A percentile compares a stretch with the other conserved stretches of the same genome.
Evolutionary conservation across 1,140 invertebrate genomes (phyloP).

Genomic region (Formica selysi): DNA sequence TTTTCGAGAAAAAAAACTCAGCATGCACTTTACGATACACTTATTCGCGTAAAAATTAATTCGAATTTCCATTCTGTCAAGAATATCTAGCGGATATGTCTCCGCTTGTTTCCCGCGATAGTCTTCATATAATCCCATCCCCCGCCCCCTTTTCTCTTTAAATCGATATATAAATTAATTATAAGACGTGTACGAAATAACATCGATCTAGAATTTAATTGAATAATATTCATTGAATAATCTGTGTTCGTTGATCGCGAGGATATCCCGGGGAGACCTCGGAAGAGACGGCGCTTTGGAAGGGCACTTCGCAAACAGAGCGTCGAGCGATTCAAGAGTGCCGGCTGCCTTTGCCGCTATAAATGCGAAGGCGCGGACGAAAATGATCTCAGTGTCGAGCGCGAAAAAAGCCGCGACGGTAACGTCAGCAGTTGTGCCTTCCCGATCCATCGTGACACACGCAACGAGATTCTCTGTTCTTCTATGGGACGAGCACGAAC

Average conservation of each 20-base stretch:
- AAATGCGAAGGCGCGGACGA: slow-evolving; percentile 73
- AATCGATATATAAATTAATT: too few relatives aligned
- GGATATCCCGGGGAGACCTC: slow-evolving; percentile 33
- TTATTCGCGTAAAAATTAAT: not conserved
- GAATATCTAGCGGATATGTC: not conserved
- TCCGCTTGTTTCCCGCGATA: not conserved
- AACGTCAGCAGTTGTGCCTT: not conserved
- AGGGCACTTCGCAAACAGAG: slow-evolving; percentile 42
- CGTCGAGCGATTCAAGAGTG: slow-evolving; percentile 61
- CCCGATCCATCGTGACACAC: not conserved
- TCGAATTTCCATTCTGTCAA: not conserved
- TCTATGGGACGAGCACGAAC: not conserved
- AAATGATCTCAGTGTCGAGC: slow-evolving; percentile 75
- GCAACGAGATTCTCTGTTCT: not conserved
- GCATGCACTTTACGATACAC: too few relatives aligned
- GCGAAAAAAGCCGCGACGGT: slow-evolving; percentile 68
- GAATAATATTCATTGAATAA: too few relatives aligned
- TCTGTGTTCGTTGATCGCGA: too few relatives aligned
- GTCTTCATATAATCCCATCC: not conserved
- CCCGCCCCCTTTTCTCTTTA: too few relatives aligned
- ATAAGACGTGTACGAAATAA: too few relatives aligned
- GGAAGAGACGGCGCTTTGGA: slow-evolving; percentile 50
- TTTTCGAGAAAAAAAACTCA: too few relatives aligned
- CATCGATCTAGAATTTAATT: too few relatives aligned
- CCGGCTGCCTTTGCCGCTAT: slow-evolving; percentile 62